phyloP scores from a whole-genome alignment of 2,888 invertebrate genomes.

The Caenorhabditis macrosperma region DNA sequence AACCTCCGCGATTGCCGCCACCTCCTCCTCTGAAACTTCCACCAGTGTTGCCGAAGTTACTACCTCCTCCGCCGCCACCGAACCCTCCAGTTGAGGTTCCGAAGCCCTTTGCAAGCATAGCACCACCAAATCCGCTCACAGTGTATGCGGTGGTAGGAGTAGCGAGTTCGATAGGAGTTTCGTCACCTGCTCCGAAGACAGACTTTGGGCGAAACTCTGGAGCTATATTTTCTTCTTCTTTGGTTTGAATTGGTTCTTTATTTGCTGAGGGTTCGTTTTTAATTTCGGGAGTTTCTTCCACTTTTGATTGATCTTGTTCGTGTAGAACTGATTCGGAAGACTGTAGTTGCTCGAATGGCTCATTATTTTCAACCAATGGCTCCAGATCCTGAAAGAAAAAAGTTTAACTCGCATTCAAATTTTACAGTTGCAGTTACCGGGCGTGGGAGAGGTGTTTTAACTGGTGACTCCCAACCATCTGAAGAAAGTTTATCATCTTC shows the following conservation, averaged over 20 bases:
- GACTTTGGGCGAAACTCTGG: background rate
- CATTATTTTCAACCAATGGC: background rate
- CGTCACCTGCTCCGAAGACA: conserved; percentile 9
- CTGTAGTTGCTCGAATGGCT: background rate
- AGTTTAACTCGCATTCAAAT: background rate
- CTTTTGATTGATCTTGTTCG: no score
- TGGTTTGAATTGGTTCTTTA: background rate
- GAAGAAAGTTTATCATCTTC: background rate
- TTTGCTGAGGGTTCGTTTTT: no score
- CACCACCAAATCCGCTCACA: conserved; percentile 6
- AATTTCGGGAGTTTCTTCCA: no score
- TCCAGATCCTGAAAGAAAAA: background rate
- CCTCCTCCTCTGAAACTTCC: background rate
- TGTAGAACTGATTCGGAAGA: background rate
- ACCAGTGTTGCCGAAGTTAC: background rate
- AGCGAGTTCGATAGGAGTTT: conserved; percentile 2
- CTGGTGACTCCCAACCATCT: conserved; percentile 7
- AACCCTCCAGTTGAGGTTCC: background rate
- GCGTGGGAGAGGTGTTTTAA: background rate
- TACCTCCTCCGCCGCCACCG: background rate
- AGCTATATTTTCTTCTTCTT: background rate
- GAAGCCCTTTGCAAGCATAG: background rate
- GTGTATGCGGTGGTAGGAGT: background rate
- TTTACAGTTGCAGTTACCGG: background rate
- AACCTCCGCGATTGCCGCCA: conserved; percentile 4